Conservation (phyloP, 2,888 invertebrate species). For the Octonoba sinensis region DNA sequence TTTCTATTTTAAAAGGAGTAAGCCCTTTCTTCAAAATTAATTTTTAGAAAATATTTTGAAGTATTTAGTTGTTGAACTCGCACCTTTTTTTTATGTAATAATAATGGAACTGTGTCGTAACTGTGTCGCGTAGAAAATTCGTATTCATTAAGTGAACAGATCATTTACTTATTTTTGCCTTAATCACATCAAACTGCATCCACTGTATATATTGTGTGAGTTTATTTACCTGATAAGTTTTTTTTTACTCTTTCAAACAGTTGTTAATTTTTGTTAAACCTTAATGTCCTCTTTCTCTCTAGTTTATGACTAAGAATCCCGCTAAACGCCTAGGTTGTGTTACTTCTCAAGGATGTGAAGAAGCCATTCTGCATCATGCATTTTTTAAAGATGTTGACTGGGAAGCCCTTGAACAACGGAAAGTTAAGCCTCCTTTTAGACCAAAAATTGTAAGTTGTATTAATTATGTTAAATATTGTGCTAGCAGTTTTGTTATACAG, state of each 20-base stretch:
- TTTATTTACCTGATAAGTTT: slow-evolving; percentile 3
- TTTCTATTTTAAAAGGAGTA: slow-evolving; percentile 85
- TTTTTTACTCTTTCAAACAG: not conserved
- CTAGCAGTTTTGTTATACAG: too few species aligned
- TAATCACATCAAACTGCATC: too few species aligned
- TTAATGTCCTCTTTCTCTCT: not conserved
- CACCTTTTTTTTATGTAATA: too few species aligned
- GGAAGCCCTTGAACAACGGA: slow-evolving; percentile 90
- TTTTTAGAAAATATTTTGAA: not conserved
- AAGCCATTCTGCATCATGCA: slow-evolving; percentile 88
- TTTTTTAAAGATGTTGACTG: slow-evolving; percentile 96
- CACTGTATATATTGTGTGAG: too few species aligned
- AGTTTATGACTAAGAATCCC: slow-evolving; percentile 98
- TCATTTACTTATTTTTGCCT: too few species aligned
- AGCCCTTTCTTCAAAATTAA: not conserved
- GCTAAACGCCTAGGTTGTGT: slow-evolving; percentile 92
- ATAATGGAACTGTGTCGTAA: too few species aligned
- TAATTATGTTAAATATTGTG: too few species aligned
- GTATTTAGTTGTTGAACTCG: not conserved
- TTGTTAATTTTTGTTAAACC: not conserved
- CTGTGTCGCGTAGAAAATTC: too few species aligned
- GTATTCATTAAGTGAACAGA: too few species aligned
- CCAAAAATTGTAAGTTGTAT: slow-evolving; percentile 89
- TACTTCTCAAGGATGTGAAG: slow-evolving; percentile 80
- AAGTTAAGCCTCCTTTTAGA: slow-evolving; percentile 96